These are phyloP conservation scores for Dolichallabes microphthalmus DNA, from an alignment of 2,113 vertebrate genomes.

Conservation along the genomic window DNA sequence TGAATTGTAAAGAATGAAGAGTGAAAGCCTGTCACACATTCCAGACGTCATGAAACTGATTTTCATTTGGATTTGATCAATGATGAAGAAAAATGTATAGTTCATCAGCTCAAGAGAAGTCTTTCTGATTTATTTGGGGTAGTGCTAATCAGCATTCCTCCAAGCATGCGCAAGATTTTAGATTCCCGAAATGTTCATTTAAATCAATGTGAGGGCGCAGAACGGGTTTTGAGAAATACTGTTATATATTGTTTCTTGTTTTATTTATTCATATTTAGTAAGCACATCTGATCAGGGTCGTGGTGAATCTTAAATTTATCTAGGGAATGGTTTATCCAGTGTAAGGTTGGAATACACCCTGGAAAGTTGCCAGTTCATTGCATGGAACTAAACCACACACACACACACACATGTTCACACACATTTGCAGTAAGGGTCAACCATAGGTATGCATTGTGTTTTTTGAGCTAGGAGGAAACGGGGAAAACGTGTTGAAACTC, in stretches of 20 bases:
- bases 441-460: too few species aligned
- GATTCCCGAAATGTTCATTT: not conserved
- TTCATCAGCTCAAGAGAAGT: not conserved
- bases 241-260: not conserved
- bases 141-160: conserved; percentile 20
- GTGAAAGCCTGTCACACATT: conserved; percentile 6
- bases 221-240: not conserved
- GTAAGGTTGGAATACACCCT: not conserved
- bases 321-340: not conserved
- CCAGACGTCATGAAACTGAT: conserved; percentile 2
- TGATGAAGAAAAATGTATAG: too few species aligned
- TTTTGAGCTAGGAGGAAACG: too few species aligned
- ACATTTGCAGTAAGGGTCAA: too few species aligned
- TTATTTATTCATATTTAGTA: not conserved
- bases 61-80: not conserved
- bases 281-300: not conserved
- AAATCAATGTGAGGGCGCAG: not conserved
- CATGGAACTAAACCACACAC: not conserved
- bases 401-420: too few species aligned
- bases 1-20: not conserved
- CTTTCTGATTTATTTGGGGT: not conserved
- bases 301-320: not conserved
- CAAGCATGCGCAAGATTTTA: not conserved
- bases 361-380: not conserved
- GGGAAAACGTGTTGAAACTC: not conserved